A percentile compares a stretch with the other conserved stretches of the same genome.
phyloP scores from a whole-genome alignment of 2,797 vertebrate species.

The Uromys caudimaculatus region DNA sequence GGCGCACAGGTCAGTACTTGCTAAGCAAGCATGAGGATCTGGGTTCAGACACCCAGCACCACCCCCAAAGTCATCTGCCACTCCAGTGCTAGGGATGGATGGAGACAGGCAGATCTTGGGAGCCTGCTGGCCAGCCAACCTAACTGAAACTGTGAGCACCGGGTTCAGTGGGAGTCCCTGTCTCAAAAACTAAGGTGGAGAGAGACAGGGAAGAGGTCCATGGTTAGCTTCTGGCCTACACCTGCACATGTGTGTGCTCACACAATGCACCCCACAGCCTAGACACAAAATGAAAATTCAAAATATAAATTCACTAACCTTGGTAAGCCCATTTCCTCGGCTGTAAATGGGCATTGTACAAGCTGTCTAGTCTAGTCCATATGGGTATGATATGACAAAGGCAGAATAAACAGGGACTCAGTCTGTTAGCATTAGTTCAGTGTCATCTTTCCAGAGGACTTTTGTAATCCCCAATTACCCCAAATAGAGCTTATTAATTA shows the following conservation, averaged over 20 bases:
- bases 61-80: too few species aligned
- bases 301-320: neutral
- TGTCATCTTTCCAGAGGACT: neutral
- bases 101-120: neutral
- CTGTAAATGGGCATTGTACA: neutral
- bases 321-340: conserved; percentile 20
- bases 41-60: neutral
- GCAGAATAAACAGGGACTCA: neutral
- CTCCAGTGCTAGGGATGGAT: neutral
- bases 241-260: neutral
- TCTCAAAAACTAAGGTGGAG: neutral
- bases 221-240: neutral
- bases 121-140: neutral
- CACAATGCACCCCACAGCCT: neutral
- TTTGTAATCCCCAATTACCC: neutral
- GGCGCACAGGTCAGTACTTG: too few species aligned
- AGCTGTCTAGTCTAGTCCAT: neutral
- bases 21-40: neutral
- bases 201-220: neutral
- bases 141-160: neutral
- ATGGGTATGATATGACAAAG: conserved; percentile 3
- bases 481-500: conserved; percentile 37
- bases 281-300: neutral
- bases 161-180: neutral
- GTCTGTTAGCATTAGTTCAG: neutral